Base-by-base conservation (phyloP, 2,113 vertebrate genomes). In the Oostethus manadensis region DNA sequence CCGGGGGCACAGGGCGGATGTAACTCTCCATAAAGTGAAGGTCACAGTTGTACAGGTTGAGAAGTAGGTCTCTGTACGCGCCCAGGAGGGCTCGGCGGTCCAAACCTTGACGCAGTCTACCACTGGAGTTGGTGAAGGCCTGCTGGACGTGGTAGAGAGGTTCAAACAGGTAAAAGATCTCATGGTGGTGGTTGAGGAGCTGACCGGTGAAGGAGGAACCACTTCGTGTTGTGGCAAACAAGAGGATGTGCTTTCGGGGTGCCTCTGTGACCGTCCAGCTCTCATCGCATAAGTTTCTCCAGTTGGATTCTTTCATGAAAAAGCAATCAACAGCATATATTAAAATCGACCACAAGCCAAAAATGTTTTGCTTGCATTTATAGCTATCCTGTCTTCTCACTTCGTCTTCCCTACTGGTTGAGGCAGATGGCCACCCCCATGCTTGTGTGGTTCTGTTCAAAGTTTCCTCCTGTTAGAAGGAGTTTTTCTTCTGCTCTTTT, bases 201-300 rank as follows among this genome's bases (percentile, higher is more conserved):
- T 92, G 90, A 4, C 91, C 91, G 0, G 90, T 88, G 77, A 93
- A 93, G 50, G 91, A 93, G 6, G 91, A 93, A 35, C 91, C 90
- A 4, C 90, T 92, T 57, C 90, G 88, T 0, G 91, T 91, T 60
- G 89, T 89, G 44, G 91, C 87, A n/a, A 92, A 88, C 53, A 93
- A 79, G 8, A 91, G 76, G 62, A 93, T 88, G 70, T 93, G 91
- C 20, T 84, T 90, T 54, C 79, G 83, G 20, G 78, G 46, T 0
- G 69, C 66, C 7, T 77, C 82, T 0, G 55, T 14, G 1, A 79
- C 56, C 58, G 61, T 26, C 63, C 65, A 82, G 16, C 66, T 55
- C 56, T 89, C 86, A 33, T 89, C 83, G 23, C 90, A 92, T 16
- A 82, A 59, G 7, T 78, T 59, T 75, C 80, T 87, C 90, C 78